These are phyloP conservation scores for Campoletis sonorensis DNA, from an alignment of 1,140 invertebrate genomes.

Conservation along the genomic window DNA sequence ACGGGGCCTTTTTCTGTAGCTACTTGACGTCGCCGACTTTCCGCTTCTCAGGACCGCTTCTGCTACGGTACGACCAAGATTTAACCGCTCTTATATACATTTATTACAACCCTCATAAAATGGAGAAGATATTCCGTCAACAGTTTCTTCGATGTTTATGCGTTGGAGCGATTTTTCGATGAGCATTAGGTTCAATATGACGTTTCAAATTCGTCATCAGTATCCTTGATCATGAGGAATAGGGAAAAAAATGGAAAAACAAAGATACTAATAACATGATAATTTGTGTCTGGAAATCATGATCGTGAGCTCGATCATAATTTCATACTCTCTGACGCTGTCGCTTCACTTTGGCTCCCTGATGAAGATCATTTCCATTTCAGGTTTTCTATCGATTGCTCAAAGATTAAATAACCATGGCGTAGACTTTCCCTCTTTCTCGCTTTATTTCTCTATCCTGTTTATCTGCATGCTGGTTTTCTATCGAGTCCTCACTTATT, in stretches of 20 bases:
- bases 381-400: conserved; percentile 37
- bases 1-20: not conserved
- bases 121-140: not conserved
- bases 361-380: conserved; percentile 40
- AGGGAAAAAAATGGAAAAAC: not conserved
- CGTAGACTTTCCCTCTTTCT: conserved; percentile 24
- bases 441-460: not conserved
- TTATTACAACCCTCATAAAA: not conserved
- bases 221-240: too few relatives aligned
- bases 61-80: conserved; percentile 26
- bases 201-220: not conserved
- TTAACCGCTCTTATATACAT: conserved; percentile 23
- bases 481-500: conserved; percentile 3
- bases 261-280: too few relatives aligned
- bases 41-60: conserved; percentile 6
- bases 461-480: not conserved
- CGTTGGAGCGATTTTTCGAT: too few relatives aligned
- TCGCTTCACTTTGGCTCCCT: conserved; percentile 25
- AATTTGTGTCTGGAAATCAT: not conserved
- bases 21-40: conserved; percentile 5
- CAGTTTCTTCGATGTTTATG: conserved; percentile 1
- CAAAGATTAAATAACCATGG: conserved; percentile 24
- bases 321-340: conserved; percentile 6
- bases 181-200: too few relatives aligned
- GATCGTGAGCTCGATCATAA: conserved; percentile 3